Percentiles rank a stretch among this genome's conserved stretches.
Evolutionary conservation across 1,140 invertebrate species (phyloP).

Genomic region (Drosophila melanogaster): Release_6_plus_ISO1_MT NT_033779.5:6974001-6974500

Average conservation of each 20-base stretch:
- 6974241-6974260: slow-evolving; percentile 92
- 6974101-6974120: slow-evolving; percentile 95
- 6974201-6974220: slow-evolving; percentile 93
- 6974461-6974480: slow-evolving; percentile 92
- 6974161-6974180: slow-evolving; percentile 96
- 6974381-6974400: slow-evolving; percentile 95
- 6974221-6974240: slow-evolving; percentile 95
- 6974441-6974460: slow-evolving; percentile 96
- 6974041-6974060: slow-evolving; percentile 95
- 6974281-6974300: slow-evolving; percentile 94
- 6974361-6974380: slow-evolving; percentile 95
- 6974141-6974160: slow-evolving; percentile 93
- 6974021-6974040: slow-evolving; percentile 97
- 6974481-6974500: slow-evolving; percentile 94
- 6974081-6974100: slow-evolving; percentile 92
- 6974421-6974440: slow-evolving; percentile 92
- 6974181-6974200: slow-evolving; percentile 96
- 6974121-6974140: slow-evolving; percentile 95
- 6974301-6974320: slow-evolving; percentile 90
- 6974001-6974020: slow-evolving; percentile 95
- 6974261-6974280: slow-evolving; percentile 91
- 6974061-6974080: slow-evolving; percentile 95
- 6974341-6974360: slow-evolving; percentile 95
- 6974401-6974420: slow-evolving; percentile 93
- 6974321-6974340: slow-evolving; percentile 97